These are phyloP conservation scores for Diachrysia chrysitis DNA, from an alignment of 2,888 invertebrate genomes.

Conservation along the genomic window DNA sequence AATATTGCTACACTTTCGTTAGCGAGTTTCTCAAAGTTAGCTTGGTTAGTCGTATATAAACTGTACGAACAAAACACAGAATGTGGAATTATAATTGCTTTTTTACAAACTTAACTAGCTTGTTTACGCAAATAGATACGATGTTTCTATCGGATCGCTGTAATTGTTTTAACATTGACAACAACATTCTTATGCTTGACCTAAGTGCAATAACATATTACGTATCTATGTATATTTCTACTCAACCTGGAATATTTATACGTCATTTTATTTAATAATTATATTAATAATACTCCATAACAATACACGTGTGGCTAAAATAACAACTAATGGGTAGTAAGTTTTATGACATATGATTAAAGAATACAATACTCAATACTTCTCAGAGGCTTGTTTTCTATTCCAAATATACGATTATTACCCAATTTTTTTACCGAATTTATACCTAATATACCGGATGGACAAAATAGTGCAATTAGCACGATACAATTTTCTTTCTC, in stretches of 20 bases:
- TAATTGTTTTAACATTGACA: slow-evolving; percentile 4
- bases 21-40: slow-evolving; percentile 21
- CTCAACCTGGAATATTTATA: not conserved
- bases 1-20: slow-evolving; percentile 39
- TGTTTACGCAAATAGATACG: slow-evolving; percentile 4
- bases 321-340: too few species aligned
- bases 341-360: too few species aligned
- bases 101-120: slow-evolving; percentile 13
- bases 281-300: too few species aligned
- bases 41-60: slow-evolving; percentile 19
- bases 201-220: not conserved
- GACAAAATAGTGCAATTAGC: too few species aligned
- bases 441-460: too few species aligned
- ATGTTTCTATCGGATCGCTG: not conserved
- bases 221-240: not conserved
- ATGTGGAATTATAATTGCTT: slow-evolving; percentile 15
- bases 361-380: too few species aligned
- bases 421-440: too few species aligned
- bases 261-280: not conserved
- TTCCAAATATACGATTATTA: too few species aligned
- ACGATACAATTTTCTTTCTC: too few species aligned
- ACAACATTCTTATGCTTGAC: slow-evolving; percentile 1
- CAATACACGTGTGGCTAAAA: not conserved
- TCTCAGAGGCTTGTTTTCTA: too few species aligned
- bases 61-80: slow-evolving; percentile 20